phyloP scores from a whole-genome alignment of 2,797 vertebrate species.

The Triplophysa yarkandensis region DNA sequence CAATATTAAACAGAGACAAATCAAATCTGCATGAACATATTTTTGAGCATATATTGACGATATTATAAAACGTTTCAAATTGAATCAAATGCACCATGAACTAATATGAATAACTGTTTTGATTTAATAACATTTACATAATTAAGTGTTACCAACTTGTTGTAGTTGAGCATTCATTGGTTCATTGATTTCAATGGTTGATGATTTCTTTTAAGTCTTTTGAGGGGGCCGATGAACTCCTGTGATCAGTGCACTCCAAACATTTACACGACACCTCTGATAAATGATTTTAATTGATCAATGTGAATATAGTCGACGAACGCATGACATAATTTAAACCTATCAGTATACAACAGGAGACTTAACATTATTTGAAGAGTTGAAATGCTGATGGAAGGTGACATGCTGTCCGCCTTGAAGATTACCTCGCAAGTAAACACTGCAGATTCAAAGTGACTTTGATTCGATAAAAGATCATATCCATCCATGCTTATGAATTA shows the following conservation, averaged over 20 bases:
- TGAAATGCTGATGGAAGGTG: conserved; percentile 70
- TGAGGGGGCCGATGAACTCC: background rate
- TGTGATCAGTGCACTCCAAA: background rate
- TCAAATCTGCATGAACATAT: too few relatives aligned
- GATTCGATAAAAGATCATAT: conserved; percentile 65
- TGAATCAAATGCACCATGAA: too few relatives aligned
- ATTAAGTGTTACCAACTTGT: too few relatives aligned
- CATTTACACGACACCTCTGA: conserved; percentile 64
- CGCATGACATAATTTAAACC: conserved; percentile 72
- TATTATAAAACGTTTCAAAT: too few relatives aligned
- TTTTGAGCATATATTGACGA: too few relatives aligned
- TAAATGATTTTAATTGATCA: conserved; percentile 79
- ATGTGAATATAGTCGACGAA: conserved; percentile 68
- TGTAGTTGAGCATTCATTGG: too few relatives aligned
- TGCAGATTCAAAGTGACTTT: conserved; percentile 65
- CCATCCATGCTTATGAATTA: conserved; percentile 59
- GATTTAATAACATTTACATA: too few relatives aligned
- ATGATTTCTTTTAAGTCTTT: background rate
- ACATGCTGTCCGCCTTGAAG: conserved; percentile 66
- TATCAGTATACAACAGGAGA: conserved; percentile 58
- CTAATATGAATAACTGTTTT: too few relatives aligned
- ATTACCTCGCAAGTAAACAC: conserved; percentile 54
- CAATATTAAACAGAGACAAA: too few relatives aligned
- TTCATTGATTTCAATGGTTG: background rate
- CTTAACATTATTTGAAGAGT: conserved; percentile 68